These are phyloP conservation scores for Nysson spinosus DNA, from an alignment of 2,888 invertebrate species.

Conservation along the genomic window DNA sequence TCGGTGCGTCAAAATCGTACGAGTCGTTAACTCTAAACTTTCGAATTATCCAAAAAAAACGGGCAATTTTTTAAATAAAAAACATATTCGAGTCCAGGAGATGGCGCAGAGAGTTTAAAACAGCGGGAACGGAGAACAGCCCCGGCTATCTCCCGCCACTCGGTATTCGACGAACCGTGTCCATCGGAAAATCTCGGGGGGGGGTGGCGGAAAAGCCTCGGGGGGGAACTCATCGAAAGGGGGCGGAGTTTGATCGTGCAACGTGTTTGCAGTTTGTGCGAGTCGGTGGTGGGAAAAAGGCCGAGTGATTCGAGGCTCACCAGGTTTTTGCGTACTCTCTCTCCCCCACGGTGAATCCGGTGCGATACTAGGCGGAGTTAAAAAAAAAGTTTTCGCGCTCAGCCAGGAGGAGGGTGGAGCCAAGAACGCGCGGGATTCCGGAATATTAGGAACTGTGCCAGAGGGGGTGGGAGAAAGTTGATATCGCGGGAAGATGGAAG, in stretches of 20 bases:
- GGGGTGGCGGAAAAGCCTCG: slow-evolving; percentile 44
- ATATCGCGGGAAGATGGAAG: slow-evolving; percentile 29
- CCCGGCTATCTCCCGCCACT: slow-evolving; percentile 30
- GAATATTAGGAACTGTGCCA: slow-evolving; percentile 56
- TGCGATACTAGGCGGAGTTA: slow-evolving; percentile 71
- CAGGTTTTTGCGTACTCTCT: slow-evolving; percentile 48
- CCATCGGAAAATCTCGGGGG: slow-evolving; percentile 48
- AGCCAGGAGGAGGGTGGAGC: slow-evolving; percentile 61
- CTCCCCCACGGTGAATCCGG: slow-evolving; percentile 28
- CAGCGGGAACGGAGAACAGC: slow-evolving; percentile 32
- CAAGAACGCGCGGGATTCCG: slow-evolving; percentile 59
- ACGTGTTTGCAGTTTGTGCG: slow-evolving; percentile 46
- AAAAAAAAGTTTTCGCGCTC: slow-evolving; percentile 61
- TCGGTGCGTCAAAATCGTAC: too few species aligned
- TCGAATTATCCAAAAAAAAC: neutral
- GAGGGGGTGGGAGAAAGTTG: slow-evolving; percentile 30
- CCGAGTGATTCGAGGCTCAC: slow-evolving; percentile 54
- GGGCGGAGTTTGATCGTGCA: slow-evolving; percentile 54
- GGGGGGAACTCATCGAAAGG: slow-evolving; percentile 32
- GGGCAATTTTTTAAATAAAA: too few species aligned
- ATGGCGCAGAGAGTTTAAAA: slow-evolving; percentile 28
- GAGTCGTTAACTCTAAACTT: too few species aligned
- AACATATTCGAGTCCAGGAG: slow-evolving; percentile 7
- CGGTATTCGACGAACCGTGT: slow-evolving; percentile 17
- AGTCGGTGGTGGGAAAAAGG: slow-evolving; percentile 63